Conservation (phyloP, 2,888 invertebrate species). For the Caenorhabditis sp. region DNA sequence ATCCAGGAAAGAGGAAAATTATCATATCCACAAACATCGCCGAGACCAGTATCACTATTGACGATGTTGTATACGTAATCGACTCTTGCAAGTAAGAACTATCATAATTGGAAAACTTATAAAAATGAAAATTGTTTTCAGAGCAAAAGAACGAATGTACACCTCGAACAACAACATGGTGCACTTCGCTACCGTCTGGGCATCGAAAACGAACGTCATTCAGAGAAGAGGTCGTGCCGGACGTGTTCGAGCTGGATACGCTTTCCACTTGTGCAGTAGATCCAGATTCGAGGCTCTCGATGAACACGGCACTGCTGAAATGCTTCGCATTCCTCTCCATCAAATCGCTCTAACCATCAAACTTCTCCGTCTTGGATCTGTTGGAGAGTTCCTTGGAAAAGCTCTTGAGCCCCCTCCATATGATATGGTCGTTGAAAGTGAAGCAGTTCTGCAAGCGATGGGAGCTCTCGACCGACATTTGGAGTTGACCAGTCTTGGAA, state of each 20-base stretch:
- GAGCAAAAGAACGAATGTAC: slow-evolving; percentile 96
- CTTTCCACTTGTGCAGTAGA: slow-evolving; percentile 92
- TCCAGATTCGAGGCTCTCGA: slow-evolving; percentile 85
- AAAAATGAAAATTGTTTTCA: slow-evolving; percentile 71
- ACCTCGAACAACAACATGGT: slow-evolving; percentile 99
- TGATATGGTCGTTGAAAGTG: slow-evolving; percentile 98
- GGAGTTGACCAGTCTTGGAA: slow-evolving; percentile 94
- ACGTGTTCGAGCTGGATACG: slow-evolving; percentile 93
- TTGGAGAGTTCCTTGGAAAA: slow-evolving; percentile 95
- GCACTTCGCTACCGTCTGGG: slow-evolving; percentile 95
- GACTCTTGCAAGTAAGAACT: slow-evolving; percentile 91
- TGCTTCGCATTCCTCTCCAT: slow-evolving; percentile 97
- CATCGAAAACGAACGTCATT: slow-evolving; percentile 91
- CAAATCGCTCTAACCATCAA: slow-evolving; percentile 95
- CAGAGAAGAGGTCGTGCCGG: slow-evolving; percentile 97
- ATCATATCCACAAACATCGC: slow-evolving; percentile 98
- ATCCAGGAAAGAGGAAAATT: slow-evolving; percentile 85
- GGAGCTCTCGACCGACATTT: slow-evolving; percentile 91
- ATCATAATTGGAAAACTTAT: background rate
- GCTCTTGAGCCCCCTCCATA: slow-evolving; percentile 95
- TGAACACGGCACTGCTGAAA: slow-evolving; percentile 95
- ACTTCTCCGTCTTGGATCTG: slow-evolving; percentile 92
- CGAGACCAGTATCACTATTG: slow-evolving; percentile 97
- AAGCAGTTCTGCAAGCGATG: slow-evolving; percentile 87
- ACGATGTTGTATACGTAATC: slow-evolving; percentile 98